phyloP scores from a whole-genome alignment of 2,888 invertebrate genomes.

The Falcaria lacertinaria region DNA sequence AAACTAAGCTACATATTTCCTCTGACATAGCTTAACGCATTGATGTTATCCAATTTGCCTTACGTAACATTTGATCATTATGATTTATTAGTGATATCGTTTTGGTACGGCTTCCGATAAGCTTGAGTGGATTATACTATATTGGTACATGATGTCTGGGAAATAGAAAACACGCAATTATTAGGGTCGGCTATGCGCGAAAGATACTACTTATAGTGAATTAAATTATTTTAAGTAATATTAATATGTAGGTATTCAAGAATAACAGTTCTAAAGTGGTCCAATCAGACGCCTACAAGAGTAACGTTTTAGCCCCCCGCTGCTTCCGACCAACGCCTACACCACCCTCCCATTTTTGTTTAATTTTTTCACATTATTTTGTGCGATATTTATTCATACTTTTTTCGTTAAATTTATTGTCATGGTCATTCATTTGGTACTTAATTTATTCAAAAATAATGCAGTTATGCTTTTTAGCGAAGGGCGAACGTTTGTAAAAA shows the following conservation, averaged over 20 bases:
- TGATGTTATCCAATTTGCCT: conserved; percentile 25
- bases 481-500: too few species aligned
- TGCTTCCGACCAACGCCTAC: conserved; percentile 30
- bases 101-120: neutral
- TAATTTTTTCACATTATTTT: neutral
- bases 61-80: conserved; percentile 19
- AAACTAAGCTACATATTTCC: conserved; percentile 26
- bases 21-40: conserved; percentile 18
- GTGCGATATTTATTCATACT: neutral
- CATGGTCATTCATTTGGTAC: too few species aligned
- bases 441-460: too few species aligned
- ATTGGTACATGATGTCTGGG: too few species aligned
- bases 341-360: conserved; percentile 10
- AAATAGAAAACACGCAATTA: too few species aligned
- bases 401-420: neutral
- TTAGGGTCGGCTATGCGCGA: too few species aligned
- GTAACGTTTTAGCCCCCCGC: conserved; percentile 60
- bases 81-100: conserved; percentile 2
- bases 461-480: too few species aligned
- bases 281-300: conserved; percentile 42
- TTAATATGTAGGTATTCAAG: too few species aligned
- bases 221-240: too few species aligned
- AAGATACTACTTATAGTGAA: too few species aligned
- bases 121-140: conserved; percentile 23
- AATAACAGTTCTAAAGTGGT: conserved; percentile 22